Evolutionary conservation across 2,888 invertebrate species (phyloP), one percentile per base, ranked within the genome.

Genomic region (Hetaerina titia): DNA sequence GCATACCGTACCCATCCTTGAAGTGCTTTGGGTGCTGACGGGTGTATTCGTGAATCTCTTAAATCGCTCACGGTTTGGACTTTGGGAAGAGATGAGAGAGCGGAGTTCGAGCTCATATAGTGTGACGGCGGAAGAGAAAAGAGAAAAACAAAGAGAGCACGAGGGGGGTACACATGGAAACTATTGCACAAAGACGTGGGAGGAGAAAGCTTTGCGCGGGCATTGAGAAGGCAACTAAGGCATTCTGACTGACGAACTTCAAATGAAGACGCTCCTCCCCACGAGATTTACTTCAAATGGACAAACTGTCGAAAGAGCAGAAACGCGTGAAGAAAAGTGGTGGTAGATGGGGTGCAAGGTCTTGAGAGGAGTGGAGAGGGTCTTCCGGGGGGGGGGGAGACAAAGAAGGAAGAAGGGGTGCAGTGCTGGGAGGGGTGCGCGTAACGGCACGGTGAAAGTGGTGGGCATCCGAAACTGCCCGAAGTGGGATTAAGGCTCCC

Each of bases 191-290:
- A 45, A 45, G 45, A 45, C 45, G 4, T 45, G 45, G 45, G 45
- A 45, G 45, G 4, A 45, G 45, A 45, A 45, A 45, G 45, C 45
- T 45, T 45, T 4, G 4, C 45, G 45, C 4, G 45, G 45, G 45
- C 45, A 45, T 45, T 45, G 45, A 19, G 69, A 69, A 69, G 69
- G 9, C 69, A 69, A 22, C 7, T n/a, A 69, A 22, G n/a, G n/a
- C n/a, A 22, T 1, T 69, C n/a, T 17, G 64, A 25, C 69, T 13
- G 92, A 17, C 17, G 45, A 31, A 13, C 69, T 13, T n/a, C 22
- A 22, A 92, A 92, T 92, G 56, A 74, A 92, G 92, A 92, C 92
- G 92, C 31, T 22, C 57, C 25, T 92, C 19, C 69, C 56, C 22
- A 19, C 19, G 56, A 15, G 92, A 74, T 69, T 74, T 92, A 57